Percentiles rank a stretch among this genome's conserved stretches.
These are phyloP conservation scores for Cheirogaleus major DNA, from an alignment of 2,797 vertebrate genomes.

Conservation along the genomic window DNA sequence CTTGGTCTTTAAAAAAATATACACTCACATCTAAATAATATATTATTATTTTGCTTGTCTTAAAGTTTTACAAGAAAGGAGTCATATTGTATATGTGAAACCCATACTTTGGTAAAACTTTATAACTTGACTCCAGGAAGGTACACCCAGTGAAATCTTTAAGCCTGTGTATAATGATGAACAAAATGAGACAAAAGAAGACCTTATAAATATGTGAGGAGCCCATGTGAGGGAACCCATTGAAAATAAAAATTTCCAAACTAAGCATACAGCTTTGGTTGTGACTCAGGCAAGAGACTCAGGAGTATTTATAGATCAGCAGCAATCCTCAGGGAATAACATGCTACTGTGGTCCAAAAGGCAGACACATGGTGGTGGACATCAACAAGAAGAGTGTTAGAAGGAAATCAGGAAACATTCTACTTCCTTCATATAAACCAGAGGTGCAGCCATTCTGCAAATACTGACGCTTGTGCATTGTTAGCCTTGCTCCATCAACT, in stretches of 20 bases:
- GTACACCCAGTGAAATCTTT: background rate
- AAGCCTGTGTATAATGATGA: background rate
- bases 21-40: background rate
- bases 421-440: background rate
- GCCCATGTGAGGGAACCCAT: slow-evolving; percentile 26
- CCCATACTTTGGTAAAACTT: background rate
- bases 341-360: background rate
- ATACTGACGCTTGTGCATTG: background rate
- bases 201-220: slow-evolving; percentile 22
- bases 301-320: background rate
- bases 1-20: background rate
- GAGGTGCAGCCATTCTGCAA: background rate
- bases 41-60: slow-evolving; percentile 5
- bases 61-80: background rate
- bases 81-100: slow-evolving; percentile 1
- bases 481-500: background rate
- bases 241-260: background rate
- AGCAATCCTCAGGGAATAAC: background rate
- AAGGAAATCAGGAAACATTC: background rate
- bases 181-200: background rate
- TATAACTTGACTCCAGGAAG: background rate
- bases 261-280: background rate
- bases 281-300: background rate
- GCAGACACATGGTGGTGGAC: background rate
- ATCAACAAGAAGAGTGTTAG: background rate